Percentiles rank a stretch among this genome's conserved stretches.
phyloP scores from a whole-genome alignment of 2,113 vertebrate genomes.

The Solea solea region DNA sequence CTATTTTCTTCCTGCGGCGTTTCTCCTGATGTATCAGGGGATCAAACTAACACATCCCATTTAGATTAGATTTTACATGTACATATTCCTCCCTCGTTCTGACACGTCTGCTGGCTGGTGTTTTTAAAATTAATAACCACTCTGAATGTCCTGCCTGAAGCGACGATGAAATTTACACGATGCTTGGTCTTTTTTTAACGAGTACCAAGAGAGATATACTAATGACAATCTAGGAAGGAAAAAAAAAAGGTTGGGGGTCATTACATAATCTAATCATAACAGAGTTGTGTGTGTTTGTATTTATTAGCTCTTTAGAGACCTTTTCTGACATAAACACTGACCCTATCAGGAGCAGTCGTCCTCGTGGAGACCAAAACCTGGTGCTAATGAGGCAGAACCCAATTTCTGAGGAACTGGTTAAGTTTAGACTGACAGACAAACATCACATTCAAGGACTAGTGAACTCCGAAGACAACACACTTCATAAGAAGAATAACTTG shows the following conservation, averaged over 20 bases:
- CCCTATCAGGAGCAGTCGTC: too few species aligned
- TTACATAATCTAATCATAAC: slow-evolving; percentile 11
- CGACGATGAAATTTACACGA: slow-evolving; percentile 32
- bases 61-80: slow-evolving; percentile 17
- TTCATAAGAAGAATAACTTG: too few species aligned
- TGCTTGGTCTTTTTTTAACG: slow-evolving; percentile 10
- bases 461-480: too few species aligned
- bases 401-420: too few species aligned
- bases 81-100: slow-evolving; percentile 10
- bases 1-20: not conserved
- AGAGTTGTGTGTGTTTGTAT: not conserved
- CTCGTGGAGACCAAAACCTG: too few species aligned
- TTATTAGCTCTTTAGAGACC: too few species aligned
- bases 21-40: not conserved
- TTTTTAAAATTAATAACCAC: not conserved
- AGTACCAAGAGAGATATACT: slow-evolving; percentile 21
- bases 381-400: too few species aligned
- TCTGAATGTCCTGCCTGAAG: slow-evolving; percentile 19
- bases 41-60: slow-evolving; percentile 17
- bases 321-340: too few species aligned
- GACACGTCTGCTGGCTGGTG: slow-evolving; percentile 7
- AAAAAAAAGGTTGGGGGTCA: not conserved
- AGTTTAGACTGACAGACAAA: too few species aligned
- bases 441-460: too few species aligned
- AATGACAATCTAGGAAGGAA: not conserved